Evolutionary conservation across 2,113 vertebrate genomes (phyloP).

Genomic region (Notothenia rossii): DNA sequence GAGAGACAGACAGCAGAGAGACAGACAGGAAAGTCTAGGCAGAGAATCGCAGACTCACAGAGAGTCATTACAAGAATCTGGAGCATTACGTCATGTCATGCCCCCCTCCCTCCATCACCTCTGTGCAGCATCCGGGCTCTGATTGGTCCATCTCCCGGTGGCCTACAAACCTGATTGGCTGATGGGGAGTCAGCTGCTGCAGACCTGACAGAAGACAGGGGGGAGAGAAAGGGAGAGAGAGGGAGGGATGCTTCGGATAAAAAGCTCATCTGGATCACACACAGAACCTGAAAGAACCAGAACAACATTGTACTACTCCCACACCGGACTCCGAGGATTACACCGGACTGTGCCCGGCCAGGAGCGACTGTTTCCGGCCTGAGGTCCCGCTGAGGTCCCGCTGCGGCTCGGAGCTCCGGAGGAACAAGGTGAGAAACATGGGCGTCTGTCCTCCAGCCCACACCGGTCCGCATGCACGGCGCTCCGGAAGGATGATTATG

Average conservation of each 20-base stretch:
- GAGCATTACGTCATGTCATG: slow-evolving; percentile 77
- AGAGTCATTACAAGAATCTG: slow-evolving; percentile 61
- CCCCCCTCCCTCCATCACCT: not conserved
- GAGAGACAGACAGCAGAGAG: no score
- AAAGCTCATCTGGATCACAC: slow-evolving; percentile 37
- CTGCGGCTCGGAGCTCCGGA: slow-evolving; percentile 17
- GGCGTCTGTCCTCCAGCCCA: not conserved
- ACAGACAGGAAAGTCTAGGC: no score
- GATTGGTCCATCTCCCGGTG: slow-evolving; percentile 46
- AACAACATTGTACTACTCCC: no score
- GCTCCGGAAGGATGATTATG: not conserved
- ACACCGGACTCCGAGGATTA: no score
- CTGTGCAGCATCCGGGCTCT: slow-evolving; percentile 54
- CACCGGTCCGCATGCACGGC: not conserved
- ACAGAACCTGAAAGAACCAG: not conserved
- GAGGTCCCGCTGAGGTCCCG: not conserved
- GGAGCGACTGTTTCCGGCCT: not conserved
- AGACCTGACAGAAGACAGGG: slow-evolving; percentile 50
- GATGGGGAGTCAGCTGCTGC: slow-evolving; percentile 46
- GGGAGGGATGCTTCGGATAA: slow-evolving; percentile 42
- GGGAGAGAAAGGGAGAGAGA: not conserved
- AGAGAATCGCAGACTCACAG: not conserved
- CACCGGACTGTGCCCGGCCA: not conserved
- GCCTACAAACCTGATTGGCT: slow-evolving; percentile 58
- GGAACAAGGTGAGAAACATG: slow-evolving; percentile 4